Evolutionary conservation across 1,140 invertebrate species (phyloP), one percentile per base, ranked within the genome.

Genomic region (Philotrypesis tridentata): DNA sequence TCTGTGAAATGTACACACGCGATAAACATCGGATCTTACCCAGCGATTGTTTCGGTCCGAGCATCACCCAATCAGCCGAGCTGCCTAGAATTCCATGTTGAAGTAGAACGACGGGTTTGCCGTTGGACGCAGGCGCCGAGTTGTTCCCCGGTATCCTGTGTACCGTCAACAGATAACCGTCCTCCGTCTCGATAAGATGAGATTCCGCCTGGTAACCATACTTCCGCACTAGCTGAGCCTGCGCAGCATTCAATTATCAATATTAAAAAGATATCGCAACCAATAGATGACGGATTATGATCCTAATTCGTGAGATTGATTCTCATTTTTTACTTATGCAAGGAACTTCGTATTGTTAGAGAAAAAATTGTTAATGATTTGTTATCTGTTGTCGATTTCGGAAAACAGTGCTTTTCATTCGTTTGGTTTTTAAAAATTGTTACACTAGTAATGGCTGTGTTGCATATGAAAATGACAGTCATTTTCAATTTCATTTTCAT

Each of bases 11-110:
- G 9, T 37, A 55, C 61, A 8, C 14, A 3, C 1, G 9, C 25
- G 2, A 65, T 11, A 71, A 43, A 37, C 17, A 21, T 21, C 14
- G 17, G 6, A 37, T 17, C 65, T 82, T 87, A 93, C 92, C 92
- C 67, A 93, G 84, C 27, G 92, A 93, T 86, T 94, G 94, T 55
- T 94, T 88, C 1, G 93, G 93, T 21, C 94, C 94, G 83, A 94
- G 93, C 5, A 96, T 89, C 17, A 97, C 91, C 94, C 94, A 97
- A 88, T 96, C 95, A 0, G 94, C 93, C 1, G 96, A 96, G 86
- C 95, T 95, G 8, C 94, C 94, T 0, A 96, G 88, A 8, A 97
- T 90, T 0, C 96, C 97, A 88, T 97, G 96, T 87, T 97, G 96
- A 0, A 97, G 87, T 11, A 95, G 92, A 6, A 95, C 94, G 31